A percentile compares a stretch with the other conserved stretches of the same genome.
Conservation (phyloP, 2,113 vertebrate genomes). For the Sinocyclocheilus rhinocerous region DNA sequence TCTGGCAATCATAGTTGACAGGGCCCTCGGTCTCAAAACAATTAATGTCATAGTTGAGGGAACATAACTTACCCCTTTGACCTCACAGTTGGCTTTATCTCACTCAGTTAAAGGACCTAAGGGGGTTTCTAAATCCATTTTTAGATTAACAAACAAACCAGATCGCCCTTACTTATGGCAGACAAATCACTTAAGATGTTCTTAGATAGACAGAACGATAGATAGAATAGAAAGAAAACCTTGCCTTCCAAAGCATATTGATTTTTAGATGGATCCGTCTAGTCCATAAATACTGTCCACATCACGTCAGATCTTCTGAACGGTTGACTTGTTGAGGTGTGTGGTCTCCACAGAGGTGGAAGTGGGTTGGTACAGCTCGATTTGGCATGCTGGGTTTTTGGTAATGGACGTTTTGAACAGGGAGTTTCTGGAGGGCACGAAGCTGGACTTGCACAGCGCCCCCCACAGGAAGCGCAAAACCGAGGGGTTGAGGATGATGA, state of each 20-base stretch:
- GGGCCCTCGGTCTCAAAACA: background rate
- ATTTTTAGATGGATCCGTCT: background rate
- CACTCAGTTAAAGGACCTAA: background rate
- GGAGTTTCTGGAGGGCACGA: constrained; percentile 45
- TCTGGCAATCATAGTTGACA: background rate
- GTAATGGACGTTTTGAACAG: constrained; percentile 49
- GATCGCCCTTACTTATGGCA: background rate
- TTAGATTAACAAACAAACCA: constrained; percentile 14
- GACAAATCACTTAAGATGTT: background rate
- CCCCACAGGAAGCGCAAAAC: constrained; percentile 81
- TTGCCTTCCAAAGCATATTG: background rate
- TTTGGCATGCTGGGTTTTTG: constrained; percentile 42
- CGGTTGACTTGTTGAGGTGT: constrained; percentile 11
- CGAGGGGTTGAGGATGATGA: constrained; percentile 85
- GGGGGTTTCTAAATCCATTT: background rate
- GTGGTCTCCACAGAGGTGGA: constrained; percentile 23
- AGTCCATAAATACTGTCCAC: background rate
- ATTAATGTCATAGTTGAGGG: background rate
- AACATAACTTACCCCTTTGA: background rate
- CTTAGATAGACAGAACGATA: background rate
- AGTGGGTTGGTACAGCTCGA: constrained; percentile 25
- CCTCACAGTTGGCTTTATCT: constrained; percentile 3
- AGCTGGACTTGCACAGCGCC: constrained; percentile 64
- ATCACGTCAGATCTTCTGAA: constrained; percentile 39
- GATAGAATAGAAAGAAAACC: background rate